Evolutionary conservation across 1,140 invertebrate species (phyloP), one percentile per base, ranked within the genome.

Genomic region (Macrobrachium nipponense): DNA sequence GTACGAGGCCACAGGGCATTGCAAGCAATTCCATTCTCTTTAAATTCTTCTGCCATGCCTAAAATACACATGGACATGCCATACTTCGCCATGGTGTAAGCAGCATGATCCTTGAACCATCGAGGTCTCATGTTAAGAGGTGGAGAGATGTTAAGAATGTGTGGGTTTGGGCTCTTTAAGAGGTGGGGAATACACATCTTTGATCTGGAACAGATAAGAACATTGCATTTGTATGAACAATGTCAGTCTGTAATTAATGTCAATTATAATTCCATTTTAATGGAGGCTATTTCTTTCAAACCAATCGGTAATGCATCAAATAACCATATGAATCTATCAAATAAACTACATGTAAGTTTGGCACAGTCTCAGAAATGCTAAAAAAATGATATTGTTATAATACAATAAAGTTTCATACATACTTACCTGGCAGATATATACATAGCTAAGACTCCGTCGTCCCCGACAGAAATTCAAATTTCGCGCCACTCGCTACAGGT

Each of bases 41-140:
- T 96, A 59, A 89, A 89, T 92, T 99, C 98, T 88, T 96, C 96
- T 64, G 97, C 93, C 97, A 99, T 98, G 62, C 98, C 98, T 18
- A 99, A 92, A 2, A 97, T 97, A 92, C 98, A 99, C 97, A 99
- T 97, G 0, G 97, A 98, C 98, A 99, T 99, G 27, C 98, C 98
- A 91, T 98, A 99, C 90, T 99, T 99, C 1, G 98, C 96, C 94
- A 99, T 99, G 0, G 98, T 99, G 91, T 99, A 99, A 0, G 97
- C 98, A 76, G 98, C 95, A 92, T 99, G 96, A 89, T 95, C 94
- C 81, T 94, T 93, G 91, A 99, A 99, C 98, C 98, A 99, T 89
- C 94, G 92, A 0, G 96, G 94, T 87, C 95, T 94, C 94, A 99
- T 94, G 90, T 95, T 97, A 12, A 99, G 91, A 5, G 98, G 98